Evolutionary conservation across 2,888 invertebrate genomes (phyloP).

Genomic region (Acleris emargana): DNA sequence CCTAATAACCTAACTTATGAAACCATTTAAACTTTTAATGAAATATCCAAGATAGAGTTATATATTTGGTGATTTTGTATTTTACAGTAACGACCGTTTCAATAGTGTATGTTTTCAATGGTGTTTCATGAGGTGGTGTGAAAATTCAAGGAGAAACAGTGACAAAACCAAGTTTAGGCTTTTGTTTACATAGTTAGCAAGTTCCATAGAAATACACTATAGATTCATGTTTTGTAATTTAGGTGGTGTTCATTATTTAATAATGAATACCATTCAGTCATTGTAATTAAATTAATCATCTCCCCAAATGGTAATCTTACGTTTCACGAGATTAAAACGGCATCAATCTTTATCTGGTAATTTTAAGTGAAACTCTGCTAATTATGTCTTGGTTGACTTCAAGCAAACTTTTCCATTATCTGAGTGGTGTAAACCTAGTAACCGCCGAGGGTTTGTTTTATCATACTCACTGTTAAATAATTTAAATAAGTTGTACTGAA

Average conservation of each 20-base stretch:
- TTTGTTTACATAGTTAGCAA: too few relatives aligned
- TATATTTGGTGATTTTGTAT: too few relatives aligned
- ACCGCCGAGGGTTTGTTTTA: conserved; percentile 50
- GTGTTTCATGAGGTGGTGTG: too few relatives aligned
- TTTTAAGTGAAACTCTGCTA: conserved; percentile 49
- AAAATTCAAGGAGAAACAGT: too few relatives aligned
- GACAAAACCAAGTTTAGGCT: too few relatives aligned
- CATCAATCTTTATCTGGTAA: conserved; percentile 57
- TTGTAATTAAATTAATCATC: conserved; percentile 20
- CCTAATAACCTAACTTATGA: too few relatives aligned
- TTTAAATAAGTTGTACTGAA: too few relatives aligned
- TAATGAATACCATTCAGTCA: conserved; percentile 7
- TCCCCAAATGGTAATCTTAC: conserved; percentile 22
- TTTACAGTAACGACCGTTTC: too few relatives aligned
- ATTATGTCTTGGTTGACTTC: conserved; percentile 47
- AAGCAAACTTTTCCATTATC: conserved; percentile 63
- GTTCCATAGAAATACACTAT: too few relatives aligned
- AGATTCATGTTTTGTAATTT: background rate
- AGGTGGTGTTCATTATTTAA: background rate
- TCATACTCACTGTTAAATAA: conserved; percentile 46
- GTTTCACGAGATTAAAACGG: conserved; percentile 42
- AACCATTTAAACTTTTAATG: too few relatives aligned
- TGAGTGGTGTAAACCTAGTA: conserved; percentile 52
- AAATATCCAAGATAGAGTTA: too few relatives aligned
- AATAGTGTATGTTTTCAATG: too few relatives aligned